phyloP scores from a whole-genome alignment of 2,113 vertebrate genomes.

The Mustela nigripes region DNA sequence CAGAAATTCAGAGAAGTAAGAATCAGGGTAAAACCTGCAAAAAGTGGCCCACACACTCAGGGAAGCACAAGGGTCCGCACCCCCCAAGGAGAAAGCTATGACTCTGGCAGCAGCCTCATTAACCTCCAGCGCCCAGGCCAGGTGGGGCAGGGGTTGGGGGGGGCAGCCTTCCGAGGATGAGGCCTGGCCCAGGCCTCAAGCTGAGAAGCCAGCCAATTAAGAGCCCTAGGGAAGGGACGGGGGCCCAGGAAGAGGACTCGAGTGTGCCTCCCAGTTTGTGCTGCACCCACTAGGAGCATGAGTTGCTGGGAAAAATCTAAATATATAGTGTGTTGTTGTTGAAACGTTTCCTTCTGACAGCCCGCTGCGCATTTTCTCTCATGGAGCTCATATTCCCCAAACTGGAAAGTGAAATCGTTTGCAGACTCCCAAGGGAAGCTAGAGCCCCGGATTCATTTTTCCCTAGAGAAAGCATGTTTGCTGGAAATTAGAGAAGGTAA shows the following conservation, averaged over 20 bases:
- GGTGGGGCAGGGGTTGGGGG: background rate
- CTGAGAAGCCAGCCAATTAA: background rate
- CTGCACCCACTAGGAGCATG: background rate
- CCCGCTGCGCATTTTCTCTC: slow-evolving; percentile 30
- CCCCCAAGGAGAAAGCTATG: background rate
- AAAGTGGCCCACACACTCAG: background rate
- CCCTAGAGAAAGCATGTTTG: slow-evolving; percentile 76
- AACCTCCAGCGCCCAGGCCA: background rate
- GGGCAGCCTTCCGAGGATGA: background rate
- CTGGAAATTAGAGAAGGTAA: slow-evolving; percentile 81
- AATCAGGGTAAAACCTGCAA: background rate
- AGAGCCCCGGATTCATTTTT: slow-evolving; percentile 74
- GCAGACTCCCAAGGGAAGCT: slow-evolving; percentile 67
- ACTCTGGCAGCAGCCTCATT: background rate
- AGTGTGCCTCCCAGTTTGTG: background rate
- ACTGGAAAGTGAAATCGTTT: slow-evolving; percentile 70
- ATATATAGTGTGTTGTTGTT: slow-evolving; percentile 37
- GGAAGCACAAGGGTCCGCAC: background rate
- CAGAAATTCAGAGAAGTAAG: background rate
- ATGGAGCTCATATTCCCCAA: slow-evolving; percentile 71
- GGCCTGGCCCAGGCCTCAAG: background rate
- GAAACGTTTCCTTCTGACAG: slow-evolving; percentile 39
- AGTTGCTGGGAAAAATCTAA: slow-evolving; percentile 65
- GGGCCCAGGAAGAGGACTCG: background rate
- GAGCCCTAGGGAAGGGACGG: no score